Percentiles rank a stretch among this genome's conserved stretches.
These are phyloP conservation scores for roundworm (Caenorhabditis elegans) DNA, from an alignment of 1,140 invertebrate genomes.

Conservation along the genomic window DNA sequence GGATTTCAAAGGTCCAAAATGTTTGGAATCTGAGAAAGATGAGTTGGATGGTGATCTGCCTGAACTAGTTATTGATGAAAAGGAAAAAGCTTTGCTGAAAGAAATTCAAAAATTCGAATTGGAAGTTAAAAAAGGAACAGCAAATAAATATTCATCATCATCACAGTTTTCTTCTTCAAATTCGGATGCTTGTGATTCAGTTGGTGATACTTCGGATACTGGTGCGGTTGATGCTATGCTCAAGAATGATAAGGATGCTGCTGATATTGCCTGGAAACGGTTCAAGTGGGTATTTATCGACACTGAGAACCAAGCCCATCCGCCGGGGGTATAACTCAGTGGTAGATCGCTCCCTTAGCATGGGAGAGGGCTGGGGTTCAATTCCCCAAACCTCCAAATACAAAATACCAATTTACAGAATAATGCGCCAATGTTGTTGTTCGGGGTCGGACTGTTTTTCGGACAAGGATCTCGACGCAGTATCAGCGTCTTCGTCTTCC, in stretches of 20 bases:
- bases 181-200: not conserved
- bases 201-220: not conserved
- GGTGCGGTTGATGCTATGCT: not conserved
- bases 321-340: conserved; percentile 32
- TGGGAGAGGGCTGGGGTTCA: conserved; percentile 35
- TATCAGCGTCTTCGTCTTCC: not conserved
- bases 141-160: not conserved
- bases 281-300: not conserved
- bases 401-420: not conserved
- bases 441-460: not conserved
- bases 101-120: not conserved
- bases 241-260: not conserved
- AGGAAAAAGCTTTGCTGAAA: not conserved
- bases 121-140: not conserved
- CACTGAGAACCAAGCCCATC: too few species aligned
- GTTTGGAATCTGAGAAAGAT: not conserved
- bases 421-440: not conserved
- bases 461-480: not conserved
- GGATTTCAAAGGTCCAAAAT: too few species aligned
- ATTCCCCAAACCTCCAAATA: conserved; percentile 25
- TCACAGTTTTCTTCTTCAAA: not conserved
- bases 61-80: not conserved
- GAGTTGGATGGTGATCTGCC: not conserved
- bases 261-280: not conserved
- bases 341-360: conserved; percentile 35